These are phyloP conservation scores for Bimastos eiseni DNA, from an alignment of 2,888 invertebrate genomes.

Conservation along the genomic window DNA sequence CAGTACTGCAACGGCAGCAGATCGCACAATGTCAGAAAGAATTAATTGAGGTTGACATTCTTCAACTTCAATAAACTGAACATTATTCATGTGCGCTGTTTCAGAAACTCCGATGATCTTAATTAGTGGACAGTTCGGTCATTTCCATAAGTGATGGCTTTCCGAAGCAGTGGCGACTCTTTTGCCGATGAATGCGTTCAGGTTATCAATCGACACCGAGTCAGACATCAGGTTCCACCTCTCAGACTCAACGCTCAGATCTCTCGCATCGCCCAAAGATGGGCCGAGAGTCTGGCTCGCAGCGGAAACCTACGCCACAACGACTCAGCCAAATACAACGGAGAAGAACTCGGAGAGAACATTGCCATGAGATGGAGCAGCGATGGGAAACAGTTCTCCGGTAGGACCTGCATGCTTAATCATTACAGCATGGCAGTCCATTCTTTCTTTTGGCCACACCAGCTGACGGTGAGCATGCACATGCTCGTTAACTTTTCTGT, in stretches of 20 bases:
- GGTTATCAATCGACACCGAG: conserved; percentile 54
- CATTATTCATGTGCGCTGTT: background rate
- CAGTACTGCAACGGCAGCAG: background rate
- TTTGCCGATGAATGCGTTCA: conserved; percentile 48
- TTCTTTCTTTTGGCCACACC: background rate
- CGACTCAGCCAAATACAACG: conserved; percentile 73
- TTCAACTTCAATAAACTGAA: background rate
- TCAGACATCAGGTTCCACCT: conserved; percentile 55
- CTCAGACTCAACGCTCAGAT: conserved; percentile 52
- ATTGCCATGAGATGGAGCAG: conserved; percentile 51
- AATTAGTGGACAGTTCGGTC: background rate
- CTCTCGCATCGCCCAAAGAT: conserved; percentile 69
- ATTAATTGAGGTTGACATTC: background rate
- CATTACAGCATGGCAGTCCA: background rate
- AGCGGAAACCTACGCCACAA: conserved; percentile 76
- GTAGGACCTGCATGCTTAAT: conserved; percentile 38
- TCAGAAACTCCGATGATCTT: background rate
- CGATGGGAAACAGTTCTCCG: conserved; percentile 46
- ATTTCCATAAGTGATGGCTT: background rate
- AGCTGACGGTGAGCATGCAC: no score
- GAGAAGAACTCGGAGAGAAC: conserved; percentile 66
- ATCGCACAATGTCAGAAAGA: background rate
- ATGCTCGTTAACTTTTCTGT: no score
- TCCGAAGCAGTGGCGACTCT: background rate
- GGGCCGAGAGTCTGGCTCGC: conserved; percentile 84